phyloP scores from a whole-genome alignment of 2,797 vertebrate species.

The Sebastes hubbsi region DNA sequence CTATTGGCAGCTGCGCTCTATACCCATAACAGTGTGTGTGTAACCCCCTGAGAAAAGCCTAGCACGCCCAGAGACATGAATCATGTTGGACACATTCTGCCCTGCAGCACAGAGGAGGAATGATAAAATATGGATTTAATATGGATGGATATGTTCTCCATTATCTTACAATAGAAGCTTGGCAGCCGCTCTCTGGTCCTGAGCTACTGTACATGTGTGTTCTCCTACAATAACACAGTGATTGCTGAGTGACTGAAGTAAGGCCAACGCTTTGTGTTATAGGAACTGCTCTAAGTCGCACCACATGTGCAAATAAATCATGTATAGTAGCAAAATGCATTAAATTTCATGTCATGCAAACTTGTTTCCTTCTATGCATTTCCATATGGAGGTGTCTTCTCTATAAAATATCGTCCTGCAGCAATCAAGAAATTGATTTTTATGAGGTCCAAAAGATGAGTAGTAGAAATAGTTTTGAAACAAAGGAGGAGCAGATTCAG shows the following conservation, averaged over 20 bases:
- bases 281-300: slow-evolving; percentile 7
- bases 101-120: slow-evolving; percentile 7
- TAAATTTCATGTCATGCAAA: neutral
- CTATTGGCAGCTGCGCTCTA: neutral
- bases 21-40: neutral
- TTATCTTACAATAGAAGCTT: slow-evolving; percentile 46
- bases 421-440: neutral
- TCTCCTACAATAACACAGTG: slow-evolving; percentile 22
- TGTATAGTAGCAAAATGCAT: neutral
- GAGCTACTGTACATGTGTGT: slow-evolving; percentile 35
- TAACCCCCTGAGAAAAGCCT: neutral
- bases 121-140: slow-evolving; percentile 46
- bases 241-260: slow-evolving; percentile 23
- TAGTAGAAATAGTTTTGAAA: neutral
- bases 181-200: slow-evolving; percentile 14
- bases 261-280: slow-evolving; percentile 13
- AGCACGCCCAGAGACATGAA: slow-evolving; percentile 43
- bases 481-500: neutral
- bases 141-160: slow-evolving; percentile 49
- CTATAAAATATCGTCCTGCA: neutral
- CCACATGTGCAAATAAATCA: slow-evolving; percentile 45
- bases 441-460: neutral
- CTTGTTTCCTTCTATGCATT: neutral
- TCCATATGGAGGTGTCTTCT: neutral
- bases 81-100: slow-evolving; percentile 46